Evolutionary conservation across 2,797 vertebrate genomes (phyloP).

Genomic region (Hyperoplus immaculatus): DNA sequence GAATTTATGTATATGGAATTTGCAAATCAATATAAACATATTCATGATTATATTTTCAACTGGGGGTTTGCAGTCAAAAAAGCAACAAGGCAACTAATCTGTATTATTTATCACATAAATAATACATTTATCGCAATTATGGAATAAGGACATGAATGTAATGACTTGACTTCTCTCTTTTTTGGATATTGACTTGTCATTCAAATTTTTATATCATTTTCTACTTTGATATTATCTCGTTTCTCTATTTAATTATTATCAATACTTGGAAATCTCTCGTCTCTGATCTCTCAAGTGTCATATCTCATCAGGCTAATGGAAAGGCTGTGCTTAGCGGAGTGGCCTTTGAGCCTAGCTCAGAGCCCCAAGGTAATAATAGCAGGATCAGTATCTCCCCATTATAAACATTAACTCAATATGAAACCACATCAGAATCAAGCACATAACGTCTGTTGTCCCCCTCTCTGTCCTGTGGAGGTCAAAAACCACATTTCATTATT

Average conservation of each 20-base stretch:
- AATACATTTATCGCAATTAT: neutral
- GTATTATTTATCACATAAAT: neutral
- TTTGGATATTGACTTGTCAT: neutral
- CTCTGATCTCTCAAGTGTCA: conserved; percentile 43
- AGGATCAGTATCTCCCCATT: conserved; percentile 51
- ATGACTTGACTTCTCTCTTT: neutral
- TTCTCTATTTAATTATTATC: conserved; percentile 7
- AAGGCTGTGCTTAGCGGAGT: conserved; percentile 28
- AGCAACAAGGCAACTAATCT: neutral
- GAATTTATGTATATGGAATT: neutral
- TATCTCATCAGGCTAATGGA: conserved; percentile 68
- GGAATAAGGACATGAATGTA: neutral
- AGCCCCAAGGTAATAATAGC: conserved; percentile 51
- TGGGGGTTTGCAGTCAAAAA: neutral
- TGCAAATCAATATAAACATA: neutral
- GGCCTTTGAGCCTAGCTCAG: conserved; percentile 44
- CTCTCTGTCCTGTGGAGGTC: conserved; percentile 71
- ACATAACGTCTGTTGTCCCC: conserved; percentile 40
- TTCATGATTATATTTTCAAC: neutral
- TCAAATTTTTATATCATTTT: neutral
- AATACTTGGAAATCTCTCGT: conserved; percentile 18
- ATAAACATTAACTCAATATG: conserved; percentile 61
- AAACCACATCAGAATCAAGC: conserved; percentile 57
- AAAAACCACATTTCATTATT: conserved; percentile 80
- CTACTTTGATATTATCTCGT: no score